phyloP scores from a whole-genome alignment of 2,113 vertebrate species.

The Sialia sialis region DNA sequence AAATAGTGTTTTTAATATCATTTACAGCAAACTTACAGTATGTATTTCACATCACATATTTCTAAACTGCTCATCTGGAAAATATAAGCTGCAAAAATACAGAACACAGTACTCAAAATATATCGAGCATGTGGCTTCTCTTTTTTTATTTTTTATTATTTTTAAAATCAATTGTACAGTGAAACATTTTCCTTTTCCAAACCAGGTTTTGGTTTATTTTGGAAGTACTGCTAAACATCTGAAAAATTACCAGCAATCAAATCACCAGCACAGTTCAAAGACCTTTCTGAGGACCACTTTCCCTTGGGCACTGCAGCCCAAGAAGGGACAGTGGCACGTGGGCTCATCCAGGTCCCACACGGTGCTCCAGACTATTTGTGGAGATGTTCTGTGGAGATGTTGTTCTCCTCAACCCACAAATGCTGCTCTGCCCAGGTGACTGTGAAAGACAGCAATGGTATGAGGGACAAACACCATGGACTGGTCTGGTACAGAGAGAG shows the following conservation, averaged over 20 bases:
- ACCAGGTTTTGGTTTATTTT: conserved; percentile 36
- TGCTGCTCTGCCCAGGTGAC: neutral
- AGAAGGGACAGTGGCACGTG: neutral
- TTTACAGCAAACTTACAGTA: conserved; percentile 77
- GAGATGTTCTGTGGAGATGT: neutral
- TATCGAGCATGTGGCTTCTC: conserved; percentile 66
- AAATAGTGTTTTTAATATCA: conserved; percentile 83
- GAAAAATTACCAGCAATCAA: neutral
- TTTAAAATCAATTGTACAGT: neutral
- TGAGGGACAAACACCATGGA: neutral
- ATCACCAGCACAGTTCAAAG: conserved; percentile 15
- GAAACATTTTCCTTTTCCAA: conserved; percentile 28
- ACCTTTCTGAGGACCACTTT: conserved; percentile 1
- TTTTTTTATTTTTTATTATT: neutral
- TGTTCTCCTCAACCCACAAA: neutral
- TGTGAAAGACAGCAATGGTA: neutral
- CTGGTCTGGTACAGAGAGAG: neutral
- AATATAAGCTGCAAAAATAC: conserved; percentile 81
- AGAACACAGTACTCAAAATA: conserved; percentile 71
- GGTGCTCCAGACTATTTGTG: neutral
- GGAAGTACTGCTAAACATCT: conserved; percentile 6
- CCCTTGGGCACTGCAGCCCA: neutral
- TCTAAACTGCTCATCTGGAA: conserved; percentile 78
- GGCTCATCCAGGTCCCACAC: neutral
- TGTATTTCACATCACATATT: conserved; percentile 71